A percentile compares a stretch with the other conserved stretches of the same genome.
These are phyloP conservation scores for Platyscapa corneri DNA, from an alignment of 1,140 invertebrate species.

Conservation along the genomic window DNA sequence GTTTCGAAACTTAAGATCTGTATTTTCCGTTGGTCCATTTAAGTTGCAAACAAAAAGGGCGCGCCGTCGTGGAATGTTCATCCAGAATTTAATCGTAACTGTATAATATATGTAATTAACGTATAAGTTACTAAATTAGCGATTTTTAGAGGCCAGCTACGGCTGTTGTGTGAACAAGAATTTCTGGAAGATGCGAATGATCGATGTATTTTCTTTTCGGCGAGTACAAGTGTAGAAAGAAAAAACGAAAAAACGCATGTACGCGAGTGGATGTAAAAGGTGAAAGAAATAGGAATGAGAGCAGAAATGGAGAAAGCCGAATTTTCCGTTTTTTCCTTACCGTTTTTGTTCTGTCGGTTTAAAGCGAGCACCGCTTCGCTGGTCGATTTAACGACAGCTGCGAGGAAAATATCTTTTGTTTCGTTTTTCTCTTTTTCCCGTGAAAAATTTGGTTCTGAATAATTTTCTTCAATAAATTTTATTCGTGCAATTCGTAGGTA, in stretches of 20 bases:
- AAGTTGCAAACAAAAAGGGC: background rate
- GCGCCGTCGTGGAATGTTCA: background rate
- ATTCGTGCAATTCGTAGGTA: background rate
- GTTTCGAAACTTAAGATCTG: background rate
- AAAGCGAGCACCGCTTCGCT: conserved; percentile 28
- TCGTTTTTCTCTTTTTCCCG: conserved; percentile 27
- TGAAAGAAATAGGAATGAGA: background rate
- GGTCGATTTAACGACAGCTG: conserved; percentile 41
- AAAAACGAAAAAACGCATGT: too few relatives aligned
- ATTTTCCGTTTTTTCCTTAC: conserved; percentile 25
- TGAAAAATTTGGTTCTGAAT: background rate
- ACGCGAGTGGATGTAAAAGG: background rate
- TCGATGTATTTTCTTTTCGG: conserved; percentile 29
- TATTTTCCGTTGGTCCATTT: background rate
- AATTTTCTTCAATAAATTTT: conserved; percentile 7
- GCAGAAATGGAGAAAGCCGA: conserved; percentile 21
- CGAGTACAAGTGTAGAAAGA: background rate
- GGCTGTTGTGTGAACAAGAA: background rate
- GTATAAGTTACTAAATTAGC: conserved; percentile 41
- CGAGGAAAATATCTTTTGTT: conserved; percentile 1
- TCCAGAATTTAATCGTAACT: conserved; percentile 21
- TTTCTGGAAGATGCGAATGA: background rate
- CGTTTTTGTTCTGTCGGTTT: conserved; percentile 24
- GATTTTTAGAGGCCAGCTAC: conserved; percentile 16
- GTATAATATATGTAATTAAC: conserved; percentile 21